These are phyloP conservation scores for Hypolimnas misippus DNA, from an alignment of 2,888 invertebrate species.

Conservation along the genomic window DNA sequence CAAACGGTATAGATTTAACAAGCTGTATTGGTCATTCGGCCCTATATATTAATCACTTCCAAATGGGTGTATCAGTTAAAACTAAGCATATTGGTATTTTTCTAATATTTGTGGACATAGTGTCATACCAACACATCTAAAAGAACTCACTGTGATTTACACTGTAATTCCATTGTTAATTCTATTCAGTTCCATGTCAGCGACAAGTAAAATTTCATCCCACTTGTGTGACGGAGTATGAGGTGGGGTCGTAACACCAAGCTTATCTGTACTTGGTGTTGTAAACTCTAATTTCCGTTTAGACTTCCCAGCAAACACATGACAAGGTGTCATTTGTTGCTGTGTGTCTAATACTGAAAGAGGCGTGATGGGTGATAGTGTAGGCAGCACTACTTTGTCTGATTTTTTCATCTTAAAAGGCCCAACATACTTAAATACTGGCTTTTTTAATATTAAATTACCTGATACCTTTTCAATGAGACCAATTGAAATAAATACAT, in stretches of 20 bases:
- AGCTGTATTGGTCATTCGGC: neutral
- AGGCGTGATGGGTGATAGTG: slow-evolving; percentile 73
- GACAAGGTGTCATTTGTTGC: slow-evolving; percentile 58
- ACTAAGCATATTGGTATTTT: neutral
- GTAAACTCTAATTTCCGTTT: slow-evolving; percentile 79
- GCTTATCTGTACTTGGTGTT: slow-evolving; percentile 67
- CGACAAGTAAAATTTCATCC: slow-evolving; percentile 83
- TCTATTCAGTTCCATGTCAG: slow-evolving; percentile 84
- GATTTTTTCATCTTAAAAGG: slow-evolving; percentile 71
- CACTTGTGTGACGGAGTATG: slow-evolving; percentile 81
- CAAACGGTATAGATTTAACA: too few species aligned
- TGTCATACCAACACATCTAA: slow-evolving; percentile 27
- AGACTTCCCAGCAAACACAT: slow-evolving; percentile 69
- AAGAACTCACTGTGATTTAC: slow-evolving; percentile 61
- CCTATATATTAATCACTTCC: neutral
- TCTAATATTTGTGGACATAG: slow-evolving; percentile 17
- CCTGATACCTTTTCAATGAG: slow-evolving; percentile 88
- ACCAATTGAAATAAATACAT: slow-evolving; percentile 89
- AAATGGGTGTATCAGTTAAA: neutral
- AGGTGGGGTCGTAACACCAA: slow-evolving; percentile 71
- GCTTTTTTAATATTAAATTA: slow-evolving; percentile 85
- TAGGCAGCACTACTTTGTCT: slow-evolving; percentile 57
- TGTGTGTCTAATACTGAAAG: slow-evolving; percentile 60
- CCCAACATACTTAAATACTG: slow-evolving; percentile 87
- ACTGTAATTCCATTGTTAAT: slow-evolving; percentile 77